phyloP scores from a whole-genome alignment of 2,113 vertebrate genomes.

The rabbit (Oryctolagus cuniculus) region DNA sequence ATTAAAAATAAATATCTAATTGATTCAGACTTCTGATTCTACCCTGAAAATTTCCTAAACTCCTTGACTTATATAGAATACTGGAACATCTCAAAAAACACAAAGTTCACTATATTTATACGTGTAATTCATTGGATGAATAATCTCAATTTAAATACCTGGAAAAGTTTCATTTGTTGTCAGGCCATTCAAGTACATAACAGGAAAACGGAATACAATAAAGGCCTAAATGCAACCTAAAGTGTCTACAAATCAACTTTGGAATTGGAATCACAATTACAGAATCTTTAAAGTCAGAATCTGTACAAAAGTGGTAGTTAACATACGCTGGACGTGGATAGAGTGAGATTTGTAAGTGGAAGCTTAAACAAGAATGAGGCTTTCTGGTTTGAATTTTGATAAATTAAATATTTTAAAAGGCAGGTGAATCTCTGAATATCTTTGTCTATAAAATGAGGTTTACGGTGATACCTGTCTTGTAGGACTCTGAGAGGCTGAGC shows the following conservation, averaged over 20 bases:
- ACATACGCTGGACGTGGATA: conserved; percentile 4
- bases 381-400: conserved; percentile 5
- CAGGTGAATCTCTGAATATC: conserved; percentile 10
- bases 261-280: neutral
- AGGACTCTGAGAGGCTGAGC: neutral
- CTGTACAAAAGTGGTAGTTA: conserved; percentile 29
- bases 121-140: conserved; percentile 49
- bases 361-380: conserved; percentile 14
- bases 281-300: neutral
- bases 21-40: conserved; percentile 53
- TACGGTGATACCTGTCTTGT: neutral
- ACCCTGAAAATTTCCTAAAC: conserved; percentile 11
- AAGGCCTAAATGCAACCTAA: conserved; percentile 27
- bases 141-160: conserved; percentile 63
- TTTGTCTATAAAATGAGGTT: conserved; percentile 53
- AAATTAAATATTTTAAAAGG: conserved; percentile 68
- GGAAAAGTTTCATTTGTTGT: conserved; percentile 43
- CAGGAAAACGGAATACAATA: conserved; percentile 22
- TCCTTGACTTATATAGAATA: neutral
- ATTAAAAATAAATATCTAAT: conserved; percentile 40
- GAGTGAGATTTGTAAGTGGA: neutral
- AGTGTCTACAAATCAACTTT: conserved; percentile 56
- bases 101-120: conserved; percentile 44
- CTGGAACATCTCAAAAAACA: conserved; percentile 43
- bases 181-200: neutral